Percentiles rank a stretch among this genome's conserved stretches.
These are phyloP conservation scores for Hassar affinis DNA, from an alignment of 2,113 vertebrate genomes.

Conservation along the genomic window DNA sequence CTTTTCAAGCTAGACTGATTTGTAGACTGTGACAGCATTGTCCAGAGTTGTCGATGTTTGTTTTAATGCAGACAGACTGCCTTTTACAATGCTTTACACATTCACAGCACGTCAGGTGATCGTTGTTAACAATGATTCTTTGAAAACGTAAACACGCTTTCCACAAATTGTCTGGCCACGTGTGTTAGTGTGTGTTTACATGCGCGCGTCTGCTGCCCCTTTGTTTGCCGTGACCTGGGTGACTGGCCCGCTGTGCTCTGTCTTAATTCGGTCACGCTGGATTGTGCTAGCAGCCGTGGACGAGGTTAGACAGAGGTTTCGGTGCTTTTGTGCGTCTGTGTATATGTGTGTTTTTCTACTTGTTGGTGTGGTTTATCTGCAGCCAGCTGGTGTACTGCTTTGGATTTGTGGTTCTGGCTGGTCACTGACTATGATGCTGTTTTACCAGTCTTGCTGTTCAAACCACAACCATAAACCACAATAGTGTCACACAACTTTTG, in stretches of 20 bases:
- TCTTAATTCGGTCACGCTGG: conserved; percentile 29
- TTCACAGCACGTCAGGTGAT: conserved; percentile 51
- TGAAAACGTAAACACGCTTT: conserved; percentile 34
- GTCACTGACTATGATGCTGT: neutral
- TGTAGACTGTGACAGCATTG: neutral
- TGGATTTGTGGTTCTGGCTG: neutral
- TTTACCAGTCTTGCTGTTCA: neutral
- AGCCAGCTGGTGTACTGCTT: neutral
- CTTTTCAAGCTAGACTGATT: neutral
- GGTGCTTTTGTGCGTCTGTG: neutral
- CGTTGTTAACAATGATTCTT: conserved; percentile 46
- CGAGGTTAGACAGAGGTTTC: conserved; percentile 8
- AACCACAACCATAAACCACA: neutral
- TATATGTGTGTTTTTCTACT: neutral
- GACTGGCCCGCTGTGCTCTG: conserved; percentile 11
- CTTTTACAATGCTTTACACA: conserved; percentile 2
- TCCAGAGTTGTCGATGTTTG: conserved; percentile 23
- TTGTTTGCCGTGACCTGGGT: conserved; percentile 36
- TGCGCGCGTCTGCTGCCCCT: conserved; percentile 7
- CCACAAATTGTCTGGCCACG: conserved; percentile 18
- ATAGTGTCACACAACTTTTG: neutral
- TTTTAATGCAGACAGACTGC: neutral
- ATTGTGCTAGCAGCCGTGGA: conserved; percentile 34
- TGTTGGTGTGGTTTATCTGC: neutral
- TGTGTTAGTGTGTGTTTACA: neutral